Percentiles rank a stretch among this genome's conserved stretches.
Conservation (phyloP, 2,797 vertebrate genomes). For the Dryobates pubescens region DNA sequence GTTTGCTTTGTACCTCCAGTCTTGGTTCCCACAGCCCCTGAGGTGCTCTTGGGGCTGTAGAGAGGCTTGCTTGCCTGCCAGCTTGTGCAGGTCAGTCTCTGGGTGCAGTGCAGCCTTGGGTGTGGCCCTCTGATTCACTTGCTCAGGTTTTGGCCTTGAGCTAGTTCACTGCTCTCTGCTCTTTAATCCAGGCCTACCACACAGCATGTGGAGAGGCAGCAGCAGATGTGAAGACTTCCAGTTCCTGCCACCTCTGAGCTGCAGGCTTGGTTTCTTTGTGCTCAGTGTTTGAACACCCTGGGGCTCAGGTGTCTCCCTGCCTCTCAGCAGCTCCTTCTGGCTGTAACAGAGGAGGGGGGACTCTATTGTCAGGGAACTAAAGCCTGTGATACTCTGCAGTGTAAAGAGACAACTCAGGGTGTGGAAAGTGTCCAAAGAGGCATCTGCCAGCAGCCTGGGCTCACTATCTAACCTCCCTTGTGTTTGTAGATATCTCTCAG, state of each 20-base stretch:
- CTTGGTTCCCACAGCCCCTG: not conserved
- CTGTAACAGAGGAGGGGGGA: not conserved
- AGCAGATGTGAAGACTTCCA: not conserved
- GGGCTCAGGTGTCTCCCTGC: not conserved
- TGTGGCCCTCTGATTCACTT: not conserved
- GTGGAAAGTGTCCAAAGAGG: not conserved
- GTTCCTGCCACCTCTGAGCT: not conserved
- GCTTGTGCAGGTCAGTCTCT: not conserved
- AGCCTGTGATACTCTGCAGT: not conserved
- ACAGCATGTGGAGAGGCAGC: not conserved
- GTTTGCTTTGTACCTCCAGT: not conserved
- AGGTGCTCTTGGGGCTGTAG: not conserved
- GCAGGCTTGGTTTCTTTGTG: not conserved
- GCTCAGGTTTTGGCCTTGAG: not conserved
- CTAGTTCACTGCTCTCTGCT: not conserved
- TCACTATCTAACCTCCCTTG: constrained; percentile 70
- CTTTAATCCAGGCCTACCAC: not conserved
- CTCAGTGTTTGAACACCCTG: not conserved
- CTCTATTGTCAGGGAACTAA: not conserved
- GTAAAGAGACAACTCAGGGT: not conserved
- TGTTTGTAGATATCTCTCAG: constrained; percentile 93
- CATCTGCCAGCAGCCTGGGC: not conserved
- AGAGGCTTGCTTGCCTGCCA: not conserved
- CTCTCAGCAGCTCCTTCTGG: not conserved
- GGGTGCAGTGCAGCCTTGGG: not conserved